Evolutionary conservation across 2,797 vertebrate genomes (phyloP).

Genomic region (Aselliscus stoliczkanus): DNA sequence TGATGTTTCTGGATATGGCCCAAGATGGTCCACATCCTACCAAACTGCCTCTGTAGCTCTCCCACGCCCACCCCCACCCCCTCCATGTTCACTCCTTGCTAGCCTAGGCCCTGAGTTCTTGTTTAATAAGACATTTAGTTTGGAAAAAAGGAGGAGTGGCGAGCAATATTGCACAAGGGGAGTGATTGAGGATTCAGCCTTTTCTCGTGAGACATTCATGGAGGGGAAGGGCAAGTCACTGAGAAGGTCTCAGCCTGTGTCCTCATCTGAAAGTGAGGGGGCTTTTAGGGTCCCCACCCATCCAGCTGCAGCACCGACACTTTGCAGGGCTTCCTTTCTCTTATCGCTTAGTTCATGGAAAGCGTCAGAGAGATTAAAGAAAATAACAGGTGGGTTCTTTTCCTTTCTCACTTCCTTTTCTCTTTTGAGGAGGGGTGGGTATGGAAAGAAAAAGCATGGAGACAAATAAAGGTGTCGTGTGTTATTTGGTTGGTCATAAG

Average conservation of each 20-base stretch:
- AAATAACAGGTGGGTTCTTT: background rate
- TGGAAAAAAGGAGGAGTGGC: background rate
- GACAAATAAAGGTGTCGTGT: no score
- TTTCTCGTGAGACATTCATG: background rate
- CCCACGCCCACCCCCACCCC: no score
- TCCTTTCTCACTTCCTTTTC: background rate
- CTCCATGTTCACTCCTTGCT: background rate
- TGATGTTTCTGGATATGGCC: background rate
- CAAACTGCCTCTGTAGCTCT: background rate
- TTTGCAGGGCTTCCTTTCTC: background rate
- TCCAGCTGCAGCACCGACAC: fast-evolving
- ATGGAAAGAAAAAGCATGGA: background rate
- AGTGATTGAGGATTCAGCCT: background rate
- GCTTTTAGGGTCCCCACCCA: background rate
- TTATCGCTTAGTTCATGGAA: background rate
- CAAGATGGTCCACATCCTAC: fast-evolving
- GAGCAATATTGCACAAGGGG: background rate
- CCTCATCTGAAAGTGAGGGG: background rate
- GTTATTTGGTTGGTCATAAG: background rate
- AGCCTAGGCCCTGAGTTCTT: background rate
- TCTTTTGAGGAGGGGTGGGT: no score
- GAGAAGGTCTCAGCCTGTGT: background rate
- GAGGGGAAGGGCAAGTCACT: background rate
- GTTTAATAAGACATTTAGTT: background rate
- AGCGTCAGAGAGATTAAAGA: background rate